A percentile compares a stretch with the other conserved stretches of the same genome.
phyloP scores from a whole-genome alignment of 1,140 invertebrate species.

The Dufourea novaeangliae region DNA sequence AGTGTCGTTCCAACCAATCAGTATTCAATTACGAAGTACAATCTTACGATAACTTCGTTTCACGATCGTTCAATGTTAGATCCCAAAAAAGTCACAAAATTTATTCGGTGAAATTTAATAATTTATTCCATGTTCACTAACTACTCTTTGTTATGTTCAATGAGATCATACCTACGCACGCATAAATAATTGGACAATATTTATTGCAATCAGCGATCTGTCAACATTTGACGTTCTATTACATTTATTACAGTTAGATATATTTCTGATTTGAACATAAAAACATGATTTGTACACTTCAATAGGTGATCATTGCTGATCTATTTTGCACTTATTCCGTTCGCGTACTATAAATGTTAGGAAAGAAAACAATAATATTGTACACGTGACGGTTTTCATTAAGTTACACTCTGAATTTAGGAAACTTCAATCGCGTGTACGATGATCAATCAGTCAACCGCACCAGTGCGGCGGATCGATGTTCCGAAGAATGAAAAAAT shows the following conservation, averaged over 20 bases:
- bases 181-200: no score
- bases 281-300: no score
- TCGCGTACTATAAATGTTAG: not conserved
- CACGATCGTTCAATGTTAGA: not conserved
- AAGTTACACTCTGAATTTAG: not conserved
- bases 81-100: not conserved
- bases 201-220: no score
- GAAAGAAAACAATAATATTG: no score
- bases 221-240: no score
- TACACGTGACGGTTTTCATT: not conserved
- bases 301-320: no score
- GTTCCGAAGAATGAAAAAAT: constrained; percentile 58
- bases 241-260: no score
- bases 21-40: constrained; percentile 66
- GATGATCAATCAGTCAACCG: constrained; percentile 52
- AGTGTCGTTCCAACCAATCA: constrained; percentile 43
- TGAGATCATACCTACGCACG: no score
- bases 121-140: not conserved
- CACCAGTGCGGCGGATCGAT: constrained; percentile 45
- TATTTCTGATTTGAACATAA: no score
- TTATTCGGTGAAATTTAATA: not conserved
- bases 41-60: constrained; percentile 55
- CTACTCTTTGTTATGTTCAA: no score
- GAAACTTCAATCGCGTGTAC: not conserved
- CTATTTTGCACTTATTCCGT: no score